Evolutionary conservation across 37 sponge, comb jelly and placozoan species (phyloP).

Genomic region (Axinella damicornis): DNA sequence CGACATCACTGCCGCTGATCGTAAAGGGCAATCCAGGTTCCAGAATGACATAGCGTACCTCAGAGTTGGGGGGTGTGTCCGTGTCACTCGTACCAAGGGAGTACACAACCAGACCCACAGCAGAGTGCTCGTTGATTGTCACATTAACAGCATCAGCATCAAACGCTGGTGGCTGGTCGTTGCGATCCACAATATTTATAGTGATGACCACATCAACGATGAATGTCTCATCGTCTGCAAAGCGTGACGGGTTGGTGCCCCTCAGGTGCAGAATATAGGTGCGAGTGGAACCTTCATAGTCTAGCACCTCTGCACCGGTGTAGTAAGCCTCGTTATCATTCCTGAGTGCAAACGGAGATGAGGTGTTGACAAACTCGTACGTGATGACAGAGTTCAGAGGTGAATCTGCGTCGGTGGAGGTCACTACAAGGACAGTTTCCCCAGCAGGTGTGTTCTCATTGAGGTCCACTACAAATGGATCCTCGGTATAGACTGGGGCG

Average conservation of each 20-base stretch:
- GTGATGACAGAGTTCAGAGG: slow-evolving; percentile 36
- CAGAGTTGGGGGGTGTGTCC: slow-evolving; percentile 56
- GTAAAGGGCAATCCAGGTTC: slow-evolving; percentile 54
- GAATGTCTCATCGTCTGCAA: slow-evolving; percentile 42
- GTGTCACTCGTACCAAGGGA: slow-evolving; percentile 58
- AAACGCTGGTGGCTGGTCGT: slow-evolving; percentile 77
- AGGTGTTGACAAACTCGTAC: slow-evolving; percentile 22
- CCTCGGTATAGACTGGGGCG: slow-evolving; percentile 54
- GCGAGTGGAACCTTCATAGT: slow-evolving; percentile 45
- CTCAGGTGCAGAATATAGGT: slow-evolving; percentile 40
- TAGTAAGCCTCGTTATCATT: slow-evolving; percentile 20
- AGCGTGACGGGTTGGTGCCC: slow-evolving; percentile 56
- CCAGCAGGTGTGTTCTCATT: slow-evolving; percentile 36
- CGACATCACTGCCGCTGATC: slow-evolving; percentile 41
- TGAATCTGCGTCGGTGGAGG: slow-evolving; percentile 55
- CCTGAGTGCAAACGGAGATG: slow-evolving; percentile 46
- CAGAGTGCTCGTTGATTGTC: slow-evolving; percentile 45
- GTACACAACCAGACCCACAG: slow-evolving; percentile 26
- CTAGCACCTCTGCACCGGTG: slow-evolving; percentile 11
- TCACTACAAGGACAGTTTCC: slow-evolving; percentile 12
- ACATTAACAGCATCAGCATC: slow-evolving; percentile 18
- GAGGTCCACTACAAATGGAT: slow-evolving; percentile 36
- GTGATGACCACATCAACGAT: slow-evolving; percentile 32
- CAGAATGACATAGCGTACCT: slow-evolving; percentile 38
- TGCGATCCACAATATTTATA: slow-evolving; percentile 64